Base-by-base conservation (phyloP, 2,888 invertebrate genomes). In the Odontocerum albicorne region DNA sequence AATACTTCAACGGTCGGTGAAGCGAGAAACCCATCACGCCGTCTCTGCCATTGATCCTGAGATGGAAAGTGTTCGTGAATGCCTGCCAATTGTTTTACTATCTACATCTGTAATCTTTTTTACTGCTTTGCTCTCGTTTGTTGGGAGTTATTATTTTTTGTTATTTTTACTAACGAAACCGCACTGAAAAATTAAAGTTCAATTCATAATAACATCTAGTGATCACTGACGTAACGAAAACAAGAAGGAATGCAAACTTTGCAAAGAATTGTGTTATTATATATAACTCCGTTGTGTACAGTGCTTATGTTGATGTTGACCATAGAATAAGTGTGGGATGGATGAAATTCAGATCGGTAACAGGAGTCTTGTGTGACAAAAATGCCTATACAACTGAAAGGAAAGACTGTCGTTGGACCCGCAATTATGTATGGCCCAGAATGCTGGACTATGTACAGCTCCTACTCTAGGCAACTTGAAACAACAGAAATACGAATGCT, bases 1-100 rank as follows among this genome's bases (percentile, higher is more conserved):
- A 39, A 39, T 46, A 36, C 36, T 17, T 35, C 6, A 35, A 46
- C 46, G 46, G 20, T 12, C 46, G 32, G 46, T 15, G 19, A 21
- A 46, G 36, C 46, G 36, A 8, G 33, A 19, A 46, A 46, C 46
- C 46, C 46, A 20, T 20, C 42, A 22, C 42, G 32, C 6, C 33
- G 16, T 35, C 17, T 46, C 21, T 35, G 36, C 20, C 46, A 46
- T 36, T 46, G 46, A 20, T 46, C 46, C 33, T 46, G 46, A 46
- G 35, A 46, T 12, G 2, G 36, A 46, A 35, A 46, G 46, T 42
- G 13, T 7, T n/a, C n/a, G n/a, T n/a, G n/a, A n/a, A n/a, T n/a
- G n/a, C n/a, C n/a, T n/a, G n/a, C n/a, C n/a, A n/a, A n/a, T n/a
- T n/a, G n/a, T n/a, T n/a, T n/a, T n/a, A n/a, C n/a, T n/a, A n/a